Base-by-base conservation (phyloP, 2,113 vertebrate species). In the Pollachius pollachius region DNA sequence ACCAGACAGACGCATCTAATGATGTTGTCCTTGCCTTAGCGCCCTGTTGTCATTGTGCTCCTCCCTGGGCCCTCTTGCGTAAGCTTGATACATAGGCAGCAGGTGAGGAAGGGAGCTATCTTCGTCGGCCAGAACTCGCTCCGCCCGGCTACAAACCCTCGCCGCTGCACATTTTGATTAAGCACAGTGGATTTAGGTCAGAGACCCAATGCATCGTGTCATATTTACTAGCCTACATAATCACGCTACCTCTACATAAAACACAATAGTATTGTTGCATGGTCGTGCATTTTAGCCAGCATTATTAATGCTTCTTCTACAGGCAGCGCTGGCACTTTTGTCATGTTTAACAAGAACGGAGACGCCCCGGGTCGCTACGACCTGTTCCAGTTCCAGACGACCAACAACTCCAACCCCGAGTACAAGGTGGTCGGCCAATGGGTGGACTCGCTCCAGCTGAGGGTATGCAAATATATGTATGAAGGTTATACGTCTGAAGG, bases 301-400 rank as follows among this genome's bases (percentile, higher is more conserved):
- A 30, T 30, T 30, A 30, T 30, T 30, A 30, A 30, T 30, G 30
- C 3, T 37, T 73, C 68, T 70, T 59, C 2, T 56, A 72, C 85
- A 92, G 90, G 90, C 68, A 92, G 90, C n/a, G 89, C 90, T 1
- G 82, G 81, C 64, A 91, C 90, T 59, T 84, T 85, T 27, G 89
- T 92, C 48, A 79, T 89, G 80, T 91, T 92, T 67, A 91, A 92
- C 81, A 89, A 84, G 78, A 90, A 92, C 5, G 90, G 90, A 1
- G 90, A 92, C 37, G 89, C 90, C 73, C 89, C 90, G 1, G 90
- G 90, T 79, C 90, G 90, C 67, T 92, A 92, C 37, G 90, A 92
- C 86, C 83, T 92, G 81, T 92, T 91, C 89, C 90, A 92, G 89
- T 90, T 89, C 74, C 90, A 92, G 85, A 77, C 83, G 84, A 88